phyloP scores from a whole-genome alignment of 2,113 vertebrate species.

The Alethe diademata region DNA sequence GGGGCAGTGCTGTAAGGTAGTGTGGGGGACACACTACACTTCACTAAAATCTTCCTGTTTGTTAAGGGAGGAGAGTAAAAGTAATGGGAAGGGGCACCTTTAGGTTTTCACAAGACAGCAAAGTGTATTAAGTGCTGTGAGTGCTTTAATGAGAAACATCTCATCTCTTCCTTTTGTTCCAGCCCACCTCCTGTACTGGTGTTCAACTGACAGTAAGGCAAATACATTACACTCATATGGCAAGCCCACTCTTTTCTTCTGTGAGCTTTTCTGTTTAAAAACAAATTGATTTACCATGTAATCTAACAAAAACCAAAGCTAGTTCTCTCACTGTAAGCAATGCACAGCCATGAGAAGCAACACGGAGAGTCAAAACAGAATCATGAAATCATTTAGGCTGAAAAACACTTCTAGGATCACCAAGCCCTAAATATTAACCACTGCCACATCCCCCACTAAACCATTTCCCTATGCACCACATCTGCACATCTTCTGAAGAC shows the following conservation, averaged over 20 bases:
- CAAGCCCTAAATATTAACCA: not conserved
- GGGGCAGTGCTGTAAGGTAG: accelerated
- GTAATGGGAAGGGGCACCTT: accelerated
- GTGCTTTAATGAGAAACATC: not conserved
- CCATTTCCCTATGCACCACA: not conserved
- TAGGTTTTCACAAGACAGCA: not conserved
- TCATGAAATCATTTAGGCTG: not conserved
- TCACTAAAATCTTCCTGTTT: not conserved
- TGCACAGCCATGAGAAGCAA: not conserved
- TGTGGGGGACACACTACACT: not conserved
- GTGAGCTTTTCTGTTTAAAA: not conserved
- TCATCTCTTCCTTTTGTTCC: not conserved
- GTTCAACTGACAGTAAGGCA: not conserved
- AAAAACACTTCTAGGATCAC: not conserved
- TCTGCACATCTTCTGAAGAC: not conserved
- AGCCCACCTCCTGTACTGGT: not conserved
- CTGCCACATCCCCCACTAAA: not conserved
- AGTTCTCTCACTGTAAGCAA: not conserved
- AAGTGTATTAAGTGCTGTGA: not conserved
- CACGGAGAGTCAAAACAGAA: not conserved
- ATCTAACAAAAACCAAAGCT: not conserved
- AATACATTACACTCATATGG: not conserved
- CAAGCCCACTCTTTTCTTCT: not conserved
- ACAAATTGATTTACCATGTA: not conserved
- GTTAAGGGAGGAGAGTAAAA: not conserved